phyloP scores from a whole-genome alignment of 2,113 vertebrate species.

The Psittacula cyanocephala region DNA sequence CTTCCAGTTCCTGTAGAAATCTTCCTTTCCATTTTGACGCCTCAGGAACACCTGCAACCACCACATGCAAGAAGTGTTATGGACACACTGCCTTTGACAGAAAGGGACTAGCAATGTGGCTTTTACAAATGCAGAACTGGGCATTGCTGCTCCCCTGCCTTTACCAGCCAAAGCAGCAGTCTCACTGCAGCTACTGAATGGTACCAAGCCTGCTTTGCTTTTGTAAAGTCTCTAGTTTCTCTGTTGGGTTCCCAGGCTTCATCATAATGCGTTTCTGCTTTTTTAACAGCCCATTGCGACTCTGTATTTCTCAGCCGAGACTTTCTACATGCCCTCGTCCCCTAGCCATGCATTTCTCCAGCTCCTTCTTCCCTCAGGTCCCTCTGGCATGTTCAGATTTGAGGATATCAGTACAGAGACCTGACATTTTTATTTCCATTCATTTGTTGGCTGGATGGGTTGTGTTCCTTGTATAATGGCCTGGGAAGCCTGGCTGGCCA shows the following conservation, averaged over 20 bases:
- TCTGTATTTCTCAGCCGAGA: neutral
- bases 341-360: neutral
- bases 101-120: accelerated
- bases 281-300: neutral
- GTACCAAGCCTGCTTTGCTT: neutral
- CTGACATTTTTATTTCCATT: neutral
- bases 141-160: neutral
- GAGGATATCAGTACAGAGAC: neutral
- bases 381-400: neutral
- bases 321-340: neutral
- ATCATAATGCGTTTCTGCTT: neutral
- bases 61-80: neutral
- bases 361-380: neutral
- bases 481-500: neutral
- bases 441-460: neutral
- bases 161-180: neutral
- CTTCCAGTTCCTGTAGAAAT: constrained; percentile 97
- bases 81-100: neutral
- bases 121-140: neutral
- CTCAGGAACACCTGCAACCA: constrained; percentile 87
- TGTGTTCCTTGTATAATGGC: neutral
- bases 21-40: constrained; percentile 87
- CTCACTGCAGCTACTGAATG: neutral
- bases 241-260: neutral
- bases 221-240: neutral